phyloP scores from a whole-genome alignment of 2,113 vertebrate species.

The Camelus bactrianus region DNA sequence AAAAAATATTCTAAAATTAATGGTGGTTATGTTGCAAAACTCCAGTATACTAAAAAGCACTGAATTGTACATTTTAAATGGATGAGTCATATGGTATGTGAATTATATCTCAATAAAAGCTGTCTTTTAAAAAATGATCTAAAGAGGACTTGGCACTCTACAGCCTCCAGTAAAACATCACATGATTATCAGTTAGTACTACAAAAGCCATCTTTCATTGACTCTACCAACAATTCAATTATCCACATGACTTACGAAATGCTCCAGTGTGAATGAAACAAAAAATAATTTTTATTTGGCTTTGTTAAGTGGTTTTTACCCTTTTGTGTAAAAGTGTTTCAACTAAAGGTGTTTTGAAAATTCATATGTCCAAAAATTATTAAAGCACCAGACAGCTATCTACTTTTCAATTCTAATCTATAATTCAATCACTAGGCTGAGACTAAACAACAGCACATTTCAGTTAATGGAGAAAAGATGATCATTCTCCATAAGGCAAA shows the following conservation, averaged over 20 bases:
- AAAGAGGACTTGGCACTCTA: neutral
- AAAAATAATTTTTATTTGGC: constrained; percentile 3
- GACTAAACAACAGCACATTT: neutral
- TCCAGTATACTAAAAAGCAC: neutral
- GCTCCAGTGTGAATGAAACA: neutral
- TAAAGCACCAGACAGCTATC: constrained; percentile 16
- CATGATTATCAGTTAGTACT: neutral
- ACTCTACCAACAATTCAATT: constrained; percentile 34
- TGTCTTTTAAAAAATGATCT: constrained; percentile 31
- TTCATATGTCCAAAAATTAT: neutral
- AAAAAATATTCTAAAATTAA: constrained; percentile 41
- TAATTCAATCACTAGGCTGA: constrained; percentile 4
- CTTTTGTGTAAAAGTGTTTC: neutral
- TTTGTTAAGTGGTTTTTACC: constrained; percentile 6
- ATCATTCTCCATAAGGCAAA: constrained; percentile 17
- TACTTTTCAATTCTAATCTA: constrained; percentile 4
- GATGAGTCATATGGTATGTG: neutral
- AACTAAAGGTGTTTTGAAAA: constrained; percentile 19
- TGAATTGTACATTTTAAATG: neutral
- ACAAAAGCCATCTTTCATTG: constrained; percentile 11
- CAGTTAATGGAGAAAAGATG: constrained; percentile 4
- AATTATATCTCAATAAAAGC: constrained; percentile 46
- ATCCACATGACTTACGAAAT: constrained; percentile 44
- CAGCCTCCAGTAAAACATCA: neutral
- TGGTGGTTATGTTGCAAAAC: neutral